Base-by-base conservation (phyloP, 2,113 vertebrate genomes). In the Delphinapterus leucas region DNA sequence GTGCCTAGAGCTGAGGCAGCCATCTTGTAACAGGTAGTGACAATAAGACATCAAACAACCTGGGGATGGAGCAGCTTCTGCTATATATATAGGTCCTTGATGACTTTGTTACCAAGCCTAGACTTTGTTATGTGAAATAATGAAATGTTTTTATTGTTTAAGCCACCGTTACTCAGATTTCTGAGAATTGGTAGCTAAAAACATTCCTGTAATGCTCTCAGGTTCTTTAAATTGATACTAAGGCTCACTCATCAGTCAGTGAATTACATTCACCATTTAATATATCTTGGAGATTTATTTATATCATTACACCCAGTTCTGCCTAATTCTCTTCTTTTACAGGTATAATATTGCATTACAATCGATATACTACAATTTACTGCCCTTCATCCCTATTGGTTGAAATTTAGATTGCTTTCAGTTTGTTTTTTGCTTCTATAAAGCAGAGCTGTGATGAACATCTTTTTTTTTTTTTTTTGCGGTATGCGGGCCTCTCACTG, bases 131-230 rank as follows among this genome's bases (percentile, higher is more conserved):
- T 38, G 23, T 44, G 80, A 71, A 14, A 67, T 67, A 73, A 28
- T 76, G 71, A 89, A 93, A 53, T 0, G 23, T 31, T 47, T 68
- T 81, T 82, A 44, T 63, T 88, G 28, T 60, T 67, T 68, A 88
- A 77, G 47, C 21, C 58, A 65, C 47, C 44, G 31, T 74, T 83
- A 49, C 41, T 93, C 38, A 61, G 12, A 28, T 89, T 70, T 79
- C 21, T 38, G 15, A 77, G 74, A 87, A 92, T 89, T 92, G 89
- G 73, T 31, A 95, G 67, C 33, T 93, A 28, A 93, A 90, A 94
- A 41, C 2, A 67, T 73, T 73, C 25, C n/a, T 13, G 15, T 77
- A 77, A 79, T 28, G 49, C 18, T 36, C 14, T 84, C 2, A 61
- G 58, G 10, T 4, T 71, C 88, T 88, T 73, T 61, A 15, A 11